Conservation (phyloP, 2,888 invertebrate genomes). For the Pristionchus mayeri region DNA sequence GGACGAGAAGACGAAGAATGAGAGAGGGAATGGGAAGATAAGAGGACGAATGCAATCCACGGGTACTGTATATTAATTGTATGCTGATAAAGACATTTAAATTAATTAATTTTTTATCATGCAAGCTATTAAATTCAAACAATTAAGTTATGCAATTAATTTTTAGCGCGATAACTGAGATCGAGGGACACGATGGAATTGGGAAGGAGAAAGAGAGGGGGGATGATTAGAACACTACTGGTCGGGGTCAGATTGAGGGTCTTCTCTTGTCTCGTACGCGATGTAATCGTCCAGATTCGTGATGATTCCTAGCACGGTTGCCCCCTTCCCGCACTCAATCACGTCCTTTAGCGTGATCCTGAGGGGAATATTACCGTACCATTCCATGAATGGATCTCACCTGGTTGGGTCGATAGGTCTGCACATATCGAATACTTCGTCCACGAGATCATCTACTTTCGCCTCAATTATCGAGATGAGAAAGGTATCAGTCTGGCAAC, state of each 20-base stretch:
- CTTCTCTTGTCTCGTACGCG: constrained; percentile 37
- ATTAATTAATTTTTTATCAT: not conserved
- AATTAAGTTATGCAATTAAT: too few relatives aligned
- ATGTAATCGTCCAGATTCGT: constrained; percentile 28
- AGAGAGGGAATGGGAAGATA: not conserved
- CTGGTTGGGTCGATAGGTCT: constrained; percentile 23
- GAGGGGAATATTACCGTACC: not conserved
- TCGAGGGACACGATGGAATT: not conserved
- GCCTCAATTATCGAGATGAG: not conserved
- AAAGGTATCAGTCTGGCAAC: not conserved
- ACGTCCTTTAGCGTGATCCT: constrained; percentile 36
- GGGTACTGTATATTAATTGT: not conserved
- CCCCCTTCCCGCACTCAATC: constrained; percentile 34
- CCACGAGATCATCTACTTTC: constrained; percentile 5
- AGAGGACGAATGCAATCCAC: not conserved
- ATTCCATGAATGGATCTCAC: not conserved
- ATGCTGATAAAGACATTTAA: not conserved
- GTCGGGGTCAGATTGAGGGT: constrained; percentile 2
- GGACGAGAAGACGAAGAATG: not conserved
- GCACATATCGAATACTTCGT: constrained; percentile 42
- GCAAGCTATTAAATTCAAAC: not conserved
- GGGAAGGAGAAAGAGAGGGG: not conserved
- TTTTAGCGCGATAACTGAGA: too few relatives aligned
- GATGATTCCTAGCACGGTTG: constrained; percentile 12
- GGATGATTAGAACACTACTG: not conserved